Evolutionary conservation across 2,888 invertebrate genomes (phyloP).

Genomic region (Flexamia atlantica): DNA sequence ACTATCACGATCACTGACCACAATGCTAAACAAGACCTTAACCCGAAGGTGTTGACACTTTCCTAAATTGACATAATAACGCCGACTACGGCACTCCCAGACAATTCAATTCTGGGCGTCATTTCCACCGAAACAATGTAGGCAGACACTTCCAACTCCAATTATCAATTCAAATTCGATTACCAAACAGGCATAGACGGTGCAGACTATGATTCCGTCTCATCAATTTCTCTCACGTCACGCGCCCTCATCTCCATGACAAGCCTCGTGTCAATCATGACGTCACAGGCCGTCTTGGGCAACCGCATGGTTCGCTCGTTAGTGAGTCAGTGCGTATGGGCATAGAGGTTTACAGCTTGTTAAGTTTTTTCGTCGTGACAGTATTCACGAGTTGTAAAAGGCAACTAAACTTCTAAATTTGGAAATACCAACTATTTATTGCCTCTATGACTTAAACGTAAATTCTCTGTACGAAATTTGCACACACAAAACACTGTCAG

Average conservation of each 20-base stretch:
- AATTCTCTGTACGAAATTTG: too few relatives aligned
- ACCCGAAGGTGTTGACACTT: conserved; percentile 34
- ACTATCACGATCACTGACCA: neutral
- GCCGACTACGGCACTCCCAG: conserved; percentile 16
- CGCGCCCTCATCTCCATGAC: conserved; percentile 42
- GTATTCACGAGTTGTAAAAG: too few relatives aligned
- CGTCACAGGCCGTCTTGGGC: conserved; percentile 46
- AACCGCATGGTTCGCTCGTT: conserved; percentile 1
- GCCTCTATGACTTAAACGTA: too few relatives aligned
- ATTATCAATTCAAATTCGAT: conserved; percentile 55
- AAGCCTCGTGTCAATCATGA: conserved; percentile 51
- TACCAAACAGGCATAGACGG: conserved; percentile 23
- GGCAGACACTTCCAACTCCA: conserved; percentile 8
- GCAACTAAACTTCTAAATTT: too few relatives aligned
- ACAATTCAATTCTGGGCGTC: conserved; percentile 31
- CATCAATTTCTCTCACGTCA: conserved; percentile 56
- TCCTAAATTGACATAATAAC: conserved; percentile 33
- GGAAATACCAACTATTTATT: too few relatives aligned
- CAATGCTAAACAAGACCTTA: conserved; percentile 35
- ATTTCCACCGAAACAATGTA: conserved; percentile 41
- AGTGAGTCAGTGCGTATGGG: too few relatives aligned
- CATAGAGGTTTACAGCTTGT: too few relatives aligned
- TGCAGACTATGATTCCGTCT: conserved; percentile 48
- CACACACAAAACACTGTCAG: too few relatives aligned
- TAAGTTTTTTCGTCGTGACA: too few relatives aligned